These are phyloP conservation scores for Drosophila colorata DNA, from an alignment of 2,888 invertebrate species.

Conservation along the genomic window DNA sequence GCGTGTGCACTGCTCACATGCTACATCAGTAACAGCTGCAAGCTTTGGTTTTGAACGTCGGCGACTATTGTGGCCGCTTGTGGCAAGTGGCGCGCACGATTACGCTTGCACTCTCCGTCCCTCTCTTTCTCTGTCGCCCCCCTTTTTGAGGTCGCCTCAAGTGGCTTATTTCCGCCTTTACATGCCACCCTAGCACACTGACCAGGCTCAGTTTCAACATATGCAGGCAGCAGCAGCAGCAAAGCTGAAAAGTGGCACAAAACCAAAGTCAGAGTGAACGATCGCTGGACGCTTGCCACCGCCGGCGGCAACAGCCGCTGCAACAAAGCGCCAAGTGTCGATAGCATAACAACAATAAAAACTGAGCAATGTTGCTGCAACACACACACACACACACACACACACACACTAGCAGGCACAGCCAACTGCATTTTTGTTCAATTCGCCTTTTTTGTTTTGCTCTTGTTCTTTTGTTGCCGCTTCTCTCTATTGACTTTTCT, in stretches of 20 bases:
- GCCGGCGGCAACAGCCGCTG: constrained; percentile 41
- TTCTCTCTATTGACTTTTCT: constrained; percentile 49
- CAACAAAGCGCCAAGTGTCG: constrained; percentile 72
- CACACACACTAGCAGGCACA: background rate
- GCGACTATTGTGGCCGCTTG: constrained; percentile 31
- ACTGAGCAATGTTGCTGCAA: constrained; percentile 48
- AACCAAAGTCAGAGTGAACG: constrained; percentile 45
- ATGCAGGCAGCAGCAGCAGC: constrained; percentile 28
- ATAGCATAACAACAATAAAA: constrained; percentile 44
- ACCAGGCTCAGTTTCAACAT: constrained; percentile 53
- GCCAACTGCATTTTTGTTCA: constrained; percentile 34
- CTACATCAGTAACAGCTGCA: constrained; percentile 14
- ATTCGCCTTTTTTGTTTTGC: constrained; percentile 65
- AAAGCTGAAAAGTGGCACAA: constrained; percentile 51
- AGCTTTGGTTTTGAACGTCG: constrained; percentile 29
- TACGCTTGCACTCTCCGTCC: constrained; percentile 52
- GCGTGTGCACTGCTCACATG: background rate
- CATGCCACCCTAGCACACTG: constrained; percentile 30
- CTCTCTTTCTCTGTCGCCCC: background rate
- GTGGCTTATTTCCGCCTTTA: constrained; percentile 78
- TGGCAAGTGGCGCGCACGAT: constrained; percentile 72
- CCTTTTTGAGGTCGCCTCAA: constrained; percentile 71
- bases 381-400: constrained; percentile 18
- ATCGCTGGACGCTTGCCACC: constrained; percentile 45
- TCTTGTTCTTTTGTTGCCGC: constrained; percentile 52